Percentiles rank a stretch among this genome's conserved stretches.
Conservation (phyloP, 2,888 invertebrate genomes). For the Leptinotarsa juncta region DNA sequence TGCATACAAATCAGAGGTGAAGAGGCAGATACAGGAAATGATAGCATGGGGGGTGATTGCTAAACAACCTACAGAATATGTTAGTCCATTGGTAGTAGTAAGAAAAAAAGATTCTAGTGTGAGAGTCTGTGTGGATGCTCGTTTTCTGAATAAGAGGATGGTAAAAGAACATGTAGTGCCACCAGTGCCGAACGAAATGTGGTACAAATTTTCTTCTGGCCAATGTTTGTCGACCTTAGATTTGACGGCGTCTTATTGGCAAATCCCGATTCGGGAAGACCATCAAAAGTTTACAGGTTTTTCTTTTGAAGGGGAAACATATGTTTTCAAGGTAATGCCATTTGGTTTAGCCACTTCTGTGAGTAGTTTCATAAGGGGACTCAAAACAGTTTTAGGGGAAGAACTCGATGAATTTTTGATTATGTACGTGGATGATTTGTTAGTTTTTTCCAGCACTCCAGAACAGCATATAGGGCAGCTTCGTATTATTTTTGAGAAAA, state of each 20-base stretch:
- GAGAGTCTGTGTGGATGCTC: background rate
- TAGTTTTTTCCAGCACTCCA: background rate
- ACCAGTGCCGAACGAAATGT: background rate
- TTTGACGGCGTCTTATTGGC: conserved; percentile 6
- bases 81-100: background rate
- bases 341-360: background rate
- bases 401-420: background rate
- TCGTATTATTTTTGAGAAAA: background rate
- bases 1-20: too few relatives aligned
- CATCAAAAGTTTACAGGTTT: background rate
- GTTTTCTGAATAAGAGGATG: conserved; percentile 4
- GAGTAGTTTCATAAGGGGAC: background rate
- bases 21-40: too few relatives aligned
- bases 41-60: too few relatives aligned
- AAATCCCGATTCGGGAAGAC: background rate
- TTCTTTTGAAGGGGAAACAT: background rate
- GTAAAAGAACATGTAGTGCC: conserved; percentile 4
- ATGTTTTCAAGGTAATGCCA: conserved; percentile 3
- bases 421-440: background rate
- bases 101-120: conserved; percentile 5
- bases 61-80: background rate
- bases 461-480: background rate
- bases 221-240: background rate
- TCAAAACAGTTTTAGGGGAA: background rate
- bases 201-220: background rate